Percentiles rank a stretch among this genome's conserved stretches.
Conservation (phyloP, 2,113 vertebrate genomes). For the Semicossyphus pulcher region DNA sequence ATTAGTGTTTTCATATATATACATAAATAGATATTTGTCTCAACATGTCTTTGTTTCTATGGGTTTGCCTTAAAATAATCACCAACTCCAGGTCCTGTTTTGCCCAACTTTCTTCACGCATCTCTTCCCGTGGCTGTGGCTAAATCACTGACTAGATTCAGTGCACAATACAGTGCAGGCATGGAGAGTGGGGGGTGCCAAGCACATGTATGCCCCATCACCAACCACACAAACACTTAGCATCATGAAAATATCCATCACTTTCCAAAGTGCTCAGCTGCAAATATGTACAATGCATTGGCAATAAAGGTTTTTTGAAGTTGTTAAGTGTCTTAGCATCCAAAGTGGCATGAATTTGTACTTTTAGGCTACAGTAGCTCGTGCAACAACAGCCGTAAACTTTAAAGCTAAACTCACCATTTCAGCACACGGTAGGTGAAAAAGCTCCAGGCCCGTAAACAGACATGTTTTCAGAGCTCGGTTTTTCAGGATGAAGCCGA, state of each 20-base stretch:
- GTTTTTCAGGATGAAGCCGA: neutral
- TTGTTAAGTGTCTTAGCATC: neutral
- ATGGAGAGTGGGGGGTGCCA: constrained; percentile 47
- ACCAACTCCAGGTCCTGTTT: neutral
- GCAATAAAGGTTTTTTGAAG: accelerated
- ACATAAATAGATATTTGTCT: neutral
- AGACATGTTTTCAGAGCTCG: neutral
- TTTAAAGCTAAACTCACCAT: constrained; percentile 79
- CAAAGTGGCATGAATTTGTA: neutral
- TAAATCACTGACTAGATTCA: neutral
- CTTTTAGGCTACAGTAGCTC: constrained; percentile 22
- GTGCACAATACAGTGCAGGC: constrained; percentile 43
- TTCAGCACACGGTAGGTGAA: constrained; percentile 65
- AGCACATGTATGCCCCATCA: constrained; percentile 69
- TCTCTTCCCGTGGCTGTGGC: neutral
- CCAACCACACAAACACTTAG: constrained; percentile 27
- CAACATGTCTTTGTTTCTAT: neutral
- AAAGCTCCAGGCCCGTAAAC: constrained; percentile 7
- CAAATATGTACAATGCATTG: too few species aligned
- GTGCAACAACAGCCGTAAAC: constrained; percentile 53
- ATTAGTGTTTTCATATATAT: too few species aligned
- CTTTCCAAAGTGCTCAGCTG: neutral
- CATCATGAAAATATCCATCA: constrained; percentile 16
- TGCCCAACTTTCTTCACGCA: neutral
- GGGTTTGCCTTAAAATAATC: neutral